Base-by-base conservation (phyloP, 2,113 vertebrate species). In the Gulo gulo region DNA sequence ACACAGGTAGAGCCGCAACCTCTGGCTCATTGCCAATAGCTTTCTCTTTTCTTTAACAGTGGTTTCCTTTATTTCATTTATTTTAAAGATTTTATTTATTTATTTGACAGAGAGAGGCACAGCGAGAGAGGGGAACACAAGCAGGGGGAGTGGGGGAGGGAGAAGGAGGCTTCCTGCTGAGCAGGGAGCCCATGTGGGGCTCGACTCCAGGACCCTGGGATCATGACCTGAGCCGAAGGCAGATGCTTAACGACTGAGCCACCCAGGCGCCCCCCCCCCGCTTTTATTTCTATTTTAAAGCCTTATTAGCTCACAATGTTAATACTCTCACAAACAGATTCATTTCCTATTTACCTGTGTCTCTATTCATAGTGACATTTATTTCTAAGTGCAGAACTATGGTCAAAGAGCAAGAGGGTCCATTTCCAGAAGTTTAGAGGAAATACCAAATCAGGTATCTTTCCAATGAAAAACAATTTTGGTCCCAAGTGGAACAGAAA, bases 301-400 rank as follows among this genome's bases (percentile, higher is more conserved):
- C 47, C 67, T 93, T 95, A 81, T 73, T 79, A 61, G 23, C 63
- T 97, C 69, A 84, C 23, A 91, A 82, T 63, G 26, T 83, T 87
- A 94, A 80, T 88, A 82, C 83, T 57, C 31, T 31, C 91, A 59
- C 31, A 91, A 93, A 67, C 36, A 84, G 87, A 95, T 42, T 90
- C 52, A 67, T 73, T 97, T 94, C n/a, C 12, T 55, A 63, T 71
- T 76, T 88, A 34, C 73, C 18, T 50, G 36, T 76, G 81, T 39
- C 79, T 95, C 91, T 9, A 14, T 74, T 80, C 59, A 74, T 15
- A 80, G 47, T 36, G 86, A 67, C 15, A 82, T 86, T 86, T 74
- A 45, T 45, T 74, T 91, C 55, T 26, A 47, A 42, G 4, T 81
- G 47, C 23, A 10, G 74, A 85, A 84, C 39, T 61, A 31, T 13